Evolutionary conservation across 2,888 invertebrate genomes (phyloP), one percentile per base, ranked within the genome.

Genomic region (Chloroclystis v-ata): DNA sequence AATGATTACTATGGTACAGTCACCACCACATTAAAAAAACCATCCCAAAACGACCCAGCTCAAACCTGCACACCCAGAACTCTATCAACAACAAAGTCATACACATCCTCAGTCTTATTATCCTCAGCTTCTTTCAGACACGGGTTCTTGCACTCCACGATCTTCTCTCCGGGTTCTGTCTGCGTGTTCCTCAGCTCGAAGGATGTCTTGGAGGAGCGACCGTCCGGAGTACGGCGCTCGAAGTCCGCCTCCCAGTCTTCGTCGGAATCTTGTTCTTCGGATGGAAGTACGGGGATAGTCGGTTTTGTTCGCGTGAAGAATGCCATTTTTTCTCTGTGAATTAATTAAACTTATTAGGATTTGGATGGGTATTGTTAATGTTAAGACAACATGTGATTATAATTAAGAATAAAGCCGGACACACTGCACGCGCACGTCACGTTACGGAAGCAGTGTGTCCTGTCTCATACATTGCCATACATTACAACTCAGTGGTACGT

Each of bases 261-360:
- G 40, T 82, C 85, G 0, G 86, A 86, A 57, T 84, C 81, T 11
- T 73, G 72, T 6, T 68, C 75, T 53, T 94, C 93, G 11, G 90
- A 89, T 1, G 94, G 94, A 56, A 95, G 78, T 54, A 93, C 90
- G 46, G 95, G 95, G 66, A 95, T 92, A 50, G 91, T 92, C 25
- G 92, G 80, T 63, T 93, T 94, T 56, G 92, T 91, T 63, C 94
- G 92, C 0, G 97, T 97, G 81, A 98, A 97, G 88, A 97, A 98
- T 30, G 97, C 96, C 94, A 98, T 97, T 85, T 97, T 97, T 85
- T 97, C 97, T 88, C 97, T 97, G 88, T 24, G 26, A n/a, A n/a
- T n/a, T n/a, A n/a, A n/a, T n/a, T n/a, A n/a, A n/a, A n/a, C n/a
- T n/a, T n/a, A n/a, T n/a, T n/a, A n/a, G n/a, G n/a, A n/a, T n/a